These are phyloP conservation scores for Polypedilum pembai DNA, from an alignment of 1,140 invertebrate species.

Conservation along the genomic window DNA sequence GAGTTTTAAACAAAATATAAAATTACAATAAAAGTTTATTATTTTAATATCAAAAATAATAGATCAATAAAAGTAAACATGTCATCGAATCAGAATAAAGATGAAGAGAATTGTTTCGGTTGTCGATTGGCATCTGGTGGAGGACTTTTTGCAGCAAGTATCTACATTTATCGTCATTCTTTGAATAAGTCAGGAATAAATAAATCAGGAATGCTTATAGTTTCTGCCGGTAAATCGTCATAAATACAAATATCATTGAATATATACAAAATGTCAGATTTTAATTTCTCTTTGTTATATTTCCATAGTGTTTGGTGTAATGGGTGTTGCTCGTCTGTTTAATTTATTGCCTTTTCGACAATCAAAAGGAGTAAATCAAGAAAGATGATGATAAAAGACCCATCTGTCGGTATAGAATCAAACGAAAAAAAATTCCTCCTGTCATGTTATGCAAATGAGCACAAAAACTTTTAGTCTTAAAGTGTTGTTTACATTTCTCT, in stretches of 20 bases:
- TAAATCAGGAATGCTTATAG: background rate
- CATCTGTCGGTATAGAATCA: background rate
- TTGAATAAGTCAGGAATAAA: background rate
- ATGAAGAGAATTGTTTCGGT: background rate
- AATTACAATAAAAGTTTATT: no score
- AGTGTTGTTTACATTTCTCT: background rate
- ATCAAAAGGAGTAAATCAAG: background rate
- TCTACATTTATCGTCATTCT: slow-evolving; percentile 1
- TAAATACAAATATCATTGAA: background rate
- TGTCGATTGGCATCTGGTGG: background rate
- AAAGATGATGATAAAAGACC: background rate
- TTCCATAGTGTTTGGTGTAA: background rate
- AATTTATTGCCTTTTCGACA: slow-evolving; percentile 3
- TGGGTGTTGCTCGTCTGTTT: slow-evolving; percentile 7
- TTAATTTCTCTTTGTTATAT: background rate
- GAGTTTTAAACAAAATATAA: no score
- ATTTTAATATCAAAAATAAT: no score
- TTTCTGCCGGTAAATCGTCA: background rate
- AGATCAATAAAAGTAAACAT: background rate
- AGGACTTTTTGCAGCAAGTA: background rate
- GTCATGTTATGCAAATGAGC: background rate
- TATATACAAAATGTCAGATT: background rate
- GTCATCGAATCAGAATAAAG: background rate
- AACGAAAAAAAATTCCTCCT: background rate
- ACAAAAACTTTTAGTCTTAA: background rate